Conservation (phyloP, 1,140 invertebrate genomes). For the Coenobita brevimanus region DNA sequence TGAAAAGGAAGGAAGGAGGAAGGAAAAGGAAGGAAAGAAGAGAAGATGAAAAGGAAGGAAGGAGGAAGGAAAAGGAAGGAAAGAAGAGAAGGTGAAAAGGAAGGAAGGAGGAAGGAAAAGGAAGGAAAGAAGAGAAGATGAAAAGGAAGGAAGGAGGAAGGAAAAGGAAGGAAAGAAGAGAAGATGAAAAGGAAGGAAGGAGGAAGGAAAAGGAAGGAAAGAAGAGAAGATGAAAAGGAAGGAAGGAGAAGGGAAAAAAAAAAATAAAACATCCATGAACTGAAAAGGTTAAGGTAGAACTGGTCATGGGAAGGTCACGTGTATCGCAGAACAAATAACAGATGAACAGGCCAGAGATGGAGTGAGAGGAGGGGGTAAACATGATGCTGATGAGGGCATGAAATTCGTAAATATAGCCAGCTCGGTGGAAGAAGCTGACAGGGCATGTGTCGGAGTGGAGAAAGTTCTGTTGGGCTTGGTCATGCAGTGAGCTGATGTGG, state of each 20-base stretch:
- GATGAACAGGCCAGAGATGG: too few species aligned
- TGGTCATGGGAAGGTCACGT: too few species aligned
- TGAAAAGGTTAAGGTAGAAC: too few species aligned
- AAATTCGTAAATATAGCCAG: too few species aligned
- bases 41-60: neutral
- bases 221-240: too few species aligned
- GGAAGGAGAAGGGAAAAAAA: too few species aligned
- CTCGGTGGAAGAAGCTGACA: too few species aligned
- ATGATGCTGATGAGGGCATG: neutral
- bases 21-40: neutral
- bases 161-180: neutral
- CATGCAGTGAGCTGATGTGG: neutral
- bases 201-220: too few species aligned
- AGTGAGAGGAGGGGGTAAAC: neutral
- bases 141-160: neutral
- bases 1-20: neutral
- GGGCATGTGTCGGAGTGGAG: too few species aligned
- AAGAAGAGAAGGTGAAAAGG: neutral
- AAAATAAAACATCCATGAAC: too few species aligned
- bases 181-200: neutral
- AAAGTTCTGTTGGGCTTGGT: neutral
- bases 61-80: neutral
- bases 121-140: neutral
- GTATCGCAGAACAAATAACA: too few species aligned
- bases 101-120: neutral